phyloP scores from a whole-genome alignment of 2,797 vertebrate genomes.

The Melanotaenia maccullochi region DNA sequence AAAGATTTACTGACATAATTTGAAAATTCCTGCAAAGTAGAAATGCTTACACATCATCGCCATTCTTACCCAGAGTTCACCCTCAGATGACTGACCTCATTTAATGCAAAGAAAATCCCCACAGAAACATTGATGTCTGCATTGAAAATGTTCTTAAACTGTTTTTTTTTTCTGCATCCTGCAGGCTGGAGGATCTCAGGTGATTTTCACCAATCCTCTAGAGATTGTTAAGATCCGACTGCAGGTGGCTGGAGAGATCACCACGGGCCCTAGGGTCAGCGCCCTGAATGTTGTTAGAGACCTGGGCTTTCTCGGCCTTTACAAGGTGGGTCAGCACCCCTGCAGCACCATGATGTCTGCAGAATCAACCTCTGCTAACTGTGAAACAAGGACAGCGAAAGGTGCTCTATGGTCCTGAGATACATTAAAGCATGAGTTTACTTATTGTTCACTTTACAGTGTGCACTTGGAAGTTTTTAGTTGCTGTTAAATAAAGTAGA shows the following conservation, averaged over 20 bases:
- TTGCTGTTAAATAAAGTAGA: not conserved
- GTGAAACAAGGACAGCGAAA: conserved; percentile 61
- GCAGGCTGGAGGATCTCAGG: conserved; percentile 97
- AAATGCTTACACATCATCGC: conserved; percentile 75
- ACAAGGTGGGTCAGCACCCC: conserved; percentile 89
- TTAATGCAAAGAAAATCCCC: conserved; percentile 13
- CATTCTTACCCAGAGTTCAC: conserved; percentile 52
- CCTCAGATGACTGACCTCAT: conserved; percentile 35
- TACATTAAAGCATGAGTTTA: conserved; percentile 17
- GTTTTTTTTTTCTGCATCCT: conserved; percentile 35
- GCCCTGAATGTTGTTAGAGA: conserved; percentile 94
- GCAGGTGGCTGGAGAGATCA: conserved; percentile 99
- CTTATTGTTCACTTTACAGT: conserved; percentile 12
- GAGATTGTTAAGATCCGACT: conserved; percentile 99
- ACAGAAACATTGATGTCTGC: conserved; percentile 1
- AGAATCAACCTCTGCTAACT: conserved; percentile 42
- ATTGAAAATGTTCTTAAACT: conserved; percentile 11
- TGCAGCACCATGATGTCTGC: conserved; percentile 46
- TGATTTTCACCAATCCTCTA: conserved; percentile 98
- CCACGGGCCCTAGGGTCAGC: conserved; percentile 95
- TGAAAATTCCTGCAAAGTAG: conserved; percentile 50
- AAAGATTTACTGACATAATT: conserved; percentile 79
- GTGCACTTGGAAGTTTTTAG: not conserved
- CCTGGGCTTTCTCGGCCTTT: conserved; percentile 96
- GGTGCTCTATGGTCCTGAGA: conserved; percentile 20